Base-by-base conservation (phyloP, 2,113 vertebrate genomes). In the Leptocoma aspasia region DNA sequence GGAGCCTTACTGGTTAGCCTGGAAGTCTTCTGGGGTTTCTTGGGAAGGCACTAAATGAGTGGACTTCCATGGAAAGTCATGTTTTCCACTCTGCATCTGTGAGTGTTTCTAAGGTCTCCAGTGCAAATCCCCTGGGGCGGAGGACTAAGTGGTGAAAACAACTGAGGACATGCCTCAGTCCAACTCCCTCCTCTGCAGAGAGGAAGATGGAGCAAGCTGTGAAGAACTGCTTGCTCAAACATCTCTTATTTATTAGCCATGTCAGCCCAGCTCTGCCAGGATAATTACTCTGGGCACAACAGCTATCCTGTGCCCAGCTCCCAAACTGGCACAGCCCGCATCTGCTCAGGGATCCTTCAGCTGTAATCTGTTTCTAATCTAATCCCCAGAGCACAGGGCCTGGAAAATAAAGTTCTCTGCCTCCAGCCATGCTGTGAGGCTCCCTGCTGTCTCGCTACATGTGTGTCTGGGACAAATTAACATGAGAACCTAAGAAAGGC, bases 231-330 rank as follows among this genome's bases (percentile, higher is more conserved):
- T 80, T 93, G 82, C 90, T 94, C 50, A 86, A 93, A 81, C 82
- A 97, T 93, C 71, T 94, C 88, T 95, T 97, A 95, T 92, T 97
- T 92, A 95, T 95, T 86, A 94, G 76, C 71, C 26, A 0, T 54
- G 88, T 80, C 82, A 95, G 71, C 71, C 85, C 88, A 90, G 30
- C 80, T 54, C 82, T 94, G 80, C 90, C 88, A 97, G 68, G 50
- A 66, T 93, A 94, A 93, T 94, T 90, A 83, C 85, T 88, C 65
- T 89, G 89, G 94, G 75, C 79, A 92, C 79, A 90, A 26, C n/a
- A 86, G 68, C 64, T 63, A 27, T 24, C 75, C 88, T 80, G 79
- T 2, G 27, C 91, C 85, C 17, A 9, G 50, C 52, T 96, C 94
- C 88, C 75, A 76, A 3, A 31, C 66, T 95, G 94, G 92, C 92